Evolutionary conservation across 2,888 invertebrate genomes (phyloP), one percentile per base, ranked within the genome.

Genomic region (Ichneumoninae sp.): DNA sequence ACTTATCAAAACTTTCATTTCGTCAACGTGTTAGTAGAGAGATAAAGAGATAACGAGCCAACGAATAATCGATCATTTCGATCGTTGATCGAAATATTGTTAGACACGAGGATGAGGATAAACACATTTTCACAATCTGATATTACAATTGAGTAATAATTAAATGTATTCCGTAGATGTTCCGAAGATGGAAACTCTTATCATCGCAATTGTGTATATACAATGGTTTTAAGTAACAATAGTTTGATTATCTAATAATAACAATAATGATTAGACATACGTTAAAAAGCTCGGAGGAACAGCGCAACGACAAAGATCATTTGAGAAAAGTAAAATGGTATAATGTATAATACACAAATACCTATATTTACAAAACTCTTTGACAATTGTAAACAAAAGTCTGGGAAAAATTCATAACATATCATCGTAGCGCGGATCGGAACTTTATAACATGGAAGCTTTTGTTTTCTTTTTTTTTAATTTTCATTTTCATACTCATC

Each of bases 261-360:
- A 85, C 60, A 80, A 85, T 79, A 68, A 70, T 87, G 72, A 75
- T 84, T 86, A 85, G 86, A 83, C 81, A 62, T 85, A 84, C 76
- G 72, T 84, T 84, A 76, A 86, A 76, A 86, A 86, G 87, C 85
- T 86, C 87, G 66, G 68, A 79, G 82, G 75, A 87, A 83, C 81
- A 76, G 75, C 83, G 85, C 85, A 80, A 80, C 80, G 84, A 85
- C 84, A 54, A 78, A 76, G 19, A 44, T 16, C 54, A 69, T 72
- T 70, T 57, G 44, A 57, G 47, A 52, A 69, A 83, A 54, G n/a
- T 54, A 80, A 75, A 47, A 40, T 7, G 16, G 40, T 66, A 30
- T 77, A 78, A 82, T 66, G 68, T 82, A 78, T 82, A 33, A 78
- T 82, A 82, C 71, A 82, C 72, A 72, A 82, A 78, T 78, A 82